Evolutionary conservation across 2,113 vertebrate genomes (phyloP), one percentile per base, ranked within the genome.

Genomic region (Nanorana parkeri): DNA sequence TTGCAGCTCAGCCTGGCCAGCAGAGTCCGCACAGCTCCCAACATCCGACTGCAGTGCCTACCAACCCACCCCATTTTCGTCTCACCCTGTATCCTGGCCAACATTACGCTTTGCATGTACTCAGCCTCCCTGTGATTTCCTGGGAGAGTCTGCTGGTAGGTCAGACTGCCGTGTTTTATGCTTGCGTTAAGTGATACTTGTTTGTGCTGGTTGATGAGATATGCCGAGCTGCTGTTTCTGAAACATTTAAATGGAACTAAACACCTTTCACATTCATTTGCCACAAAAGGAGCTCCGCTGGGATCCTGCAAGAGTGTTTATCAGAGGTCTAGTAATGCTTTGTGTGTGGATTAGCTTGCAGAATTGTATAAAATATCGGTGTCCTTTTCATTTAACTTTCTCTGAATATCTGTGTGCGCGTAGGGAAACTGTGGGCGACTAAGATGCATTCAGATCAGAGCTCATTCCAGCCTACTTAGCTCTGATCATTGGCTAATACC

Each of bases 191-290:
- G 41, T 17, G 68, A 21, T 61, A 21, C 23, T 17, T 77, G 17
- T 64, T 63, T 32, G 2, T 52, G 36, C 3, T 65, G 41, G 54
- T 52, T 77, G 23, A 77, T 65, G 17, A 41, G 15, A 64, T 20
- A 26, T 19, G 24, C 16, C 2, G 16, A 63, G 47, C 56, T 63
- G 58, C 63, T 24, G 13, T 51, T 64, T 65, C 41, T 64, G 41
- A 77, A 77, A 16, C 58, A 64, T 52, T 77, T 77, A 77, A 64
- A 64, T 63, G 29, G 21, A 61, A 17, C 36, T 28, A 66, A 66
- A 78, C 64, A 8, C 41, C 51, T 78, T 71, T 80, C 28, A 61
- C 58, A 63, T 81, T 56, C 36, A 64, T 71, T 81, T 81, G 41
- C 68, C 36, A 72, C 68, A 47, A 32, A 80, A 51, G 56, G 26